Evolutionary conservation across 2,888 invertebrate genomes (phyloP), one percentile per base, ranked within the genome.

Genomic region (Meandrusa payeni): DNA sequence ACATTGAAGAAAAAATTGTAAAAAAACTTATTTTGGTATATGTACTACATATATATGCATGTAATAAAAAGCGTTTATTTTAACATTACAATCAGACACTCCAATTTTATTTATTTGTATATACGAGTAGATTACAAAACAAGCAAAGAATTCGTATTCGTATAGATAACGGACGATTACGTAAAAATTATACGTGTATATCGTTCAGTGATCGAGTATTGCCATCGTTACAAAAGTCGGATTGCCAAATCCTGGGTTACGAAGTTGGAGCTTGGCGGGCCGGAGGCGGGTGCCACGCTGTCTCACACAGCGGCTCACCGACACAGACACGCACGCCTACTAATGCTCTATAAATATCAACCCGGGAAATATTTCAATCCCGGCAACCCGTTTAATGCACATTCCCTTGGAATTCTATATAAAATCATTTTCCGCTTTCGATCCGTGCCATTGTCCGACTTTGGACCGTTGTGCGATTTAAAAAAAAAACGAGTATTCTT

Each of bases 291-390:
- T 85, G 85, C 87, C 87, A 86, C 80, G 85, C 86, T 72, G 86
- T 86, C 87, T 86, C 82, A 80, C 77, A 76, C 69, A 76, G 71
- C 72, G 75, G 74, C 65, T 76, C 64, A 66, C 76, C 71, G 63
- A 76, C 76, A 76, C 69, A 64, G 61, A 76, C 76, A 76, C 81
- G 69, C 78, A 83, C 82, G 79, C 80, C 77, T 76, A 75, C 78
- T 66, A 74, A 73, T 69, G 76, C 69, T 82, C 85, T 85, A 86
- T 80, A 80, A 83, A 86, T 86, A 86, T 64, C 77, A 60, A 7
- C 59, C 70, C 73, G 69, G 70, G 76, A 82, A 85, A 85, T 86
- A 86, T 87, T 86, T 86, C 82, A 83, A 86, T 86, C 81, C 80
- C 74, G 75, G 80, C 82, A 77, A 78, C 78, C 72, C 76, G 78